Base-by-base conservation (phyloP, 2,797 vertebrate species). In the Pangasius krempfi region DNA sequence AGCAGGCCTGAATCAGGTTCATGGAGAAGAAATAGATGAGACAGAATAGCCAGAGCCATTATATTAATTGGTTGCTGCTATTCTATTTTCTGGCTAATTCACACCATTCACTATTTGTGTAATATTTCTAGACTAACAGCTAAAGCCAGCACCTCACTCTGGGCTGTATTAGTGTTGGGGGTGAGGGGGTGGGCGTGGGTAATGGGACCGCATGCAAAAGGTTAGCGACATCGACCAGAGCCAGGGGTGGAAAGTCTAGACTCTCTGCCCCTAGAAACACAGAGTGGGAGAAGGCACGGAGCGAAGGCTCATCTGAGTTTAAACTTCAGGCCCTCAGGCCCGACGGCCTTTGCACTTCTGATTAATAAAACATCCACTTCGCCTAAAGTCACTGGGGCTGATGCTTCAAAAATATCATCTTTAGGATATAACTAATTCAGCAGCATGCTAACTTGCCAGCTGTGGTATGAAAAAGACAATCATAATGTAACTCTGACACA, bases 281-380 rank as follows among this genome's bases (percentile, higher is more conserved):
- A 27, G 9, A 47, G 47, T 47, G 47, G 47, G 47, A 47, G 47
- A 47, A 47, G 9, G 47, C 47, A 47, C 7, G 47, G 47, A 47
- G 47, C 47, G 47, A 9, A 20, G 76, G 79, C 58, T 82, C 47
- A 56, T 25, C 30, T 0, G 37, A 83, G 78, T 14, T 87, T 68
- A 50, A 68, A 78, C 68, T 84, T 75, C 52, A 87, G 76, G 83
- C 50, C 60, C 70, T 68, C 44, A 84, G 40, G 76, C 64, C 54
- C 3, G 4, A 60, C 7, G 50, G 52, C 88, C 84, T 89, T 33
- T 62, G 64, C 33, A 86, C 85, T n/a, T 37, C 68, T 86, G 78
- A 68, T 86, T 86, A 75, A 89, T 89, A 86, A 89, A 89, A 82
- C 78, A 89, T 86, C 54, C 70, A 16, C n/a, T 30, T 86, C 22